phyloP scores from a whole-genome alignment of 2,888 invertebrate species.

The Catocala sponsa region DNA sequence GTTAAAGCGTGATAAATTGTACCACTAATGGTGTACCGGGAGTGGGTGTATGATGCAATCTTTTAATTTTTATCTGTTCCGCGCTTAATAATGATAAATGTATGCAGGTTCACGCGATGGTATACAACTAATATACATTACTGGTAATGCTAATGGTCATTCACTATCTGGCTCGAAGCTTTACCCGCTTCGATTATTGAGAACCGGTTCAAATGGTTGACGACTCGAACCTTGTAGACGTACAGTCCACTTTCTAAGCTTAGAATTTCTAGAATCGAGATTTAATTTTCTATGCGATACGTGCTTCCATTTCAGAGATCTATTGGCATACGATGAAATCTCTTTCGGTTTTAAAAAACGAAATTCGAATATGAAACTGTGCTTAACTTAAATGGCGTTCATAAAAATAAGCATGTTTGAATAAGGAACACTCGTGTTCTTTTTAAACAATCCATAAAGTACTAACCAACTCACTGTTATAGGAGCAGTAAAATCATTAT shows the following conservation, averaged over 20 bases:
- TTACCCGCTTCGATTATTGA: background rate
- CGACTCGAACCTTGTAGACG: background rate
- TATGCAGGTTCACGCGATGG: background rate
- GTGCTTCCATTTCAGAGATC: too few relatives aligned
- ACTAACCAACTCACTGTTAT: too few relatives aligned
- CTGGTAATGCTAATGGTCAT: conserved; percentile 21
- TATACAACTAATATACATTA: conserved; percentile 5
- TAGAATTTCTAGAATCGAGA: too few relatives aligned
- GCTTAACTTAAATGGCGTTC: too few relatives aligned
- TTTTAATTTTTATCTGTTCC: conserved; percentile 44
- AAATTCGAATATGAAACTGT: too few relatives aligned
- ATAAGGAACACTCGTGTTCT: too few relatives aligned
- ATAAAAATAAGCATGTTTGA: too few relatives aligned
- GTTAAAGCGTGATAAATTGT: conserved; percentile 45
- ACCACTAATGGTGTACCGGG: conserved; percentile 18
- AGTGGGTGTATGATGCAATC: conserved; percentile 42
- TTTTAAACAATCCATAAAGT: too few relatives aligned
- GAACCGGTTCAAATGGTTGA: background rate
- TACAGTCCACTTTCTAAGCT: background rate
- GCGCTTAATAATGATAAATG: conserved; percentile 45
- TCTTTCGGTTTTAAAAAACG: too few relatives aligned
- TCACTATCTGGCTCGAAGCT: conserved; percentile 8
- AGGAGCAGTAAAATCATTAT: conserved; percentile 24
- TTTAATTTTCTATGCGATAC: background rate
- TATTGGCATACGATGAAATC: too few relatives aligned